phyloP scores from a whole-genome alignment of 2,113 vertebrate genomes.

The Grammatotria lemairii region DNA sequence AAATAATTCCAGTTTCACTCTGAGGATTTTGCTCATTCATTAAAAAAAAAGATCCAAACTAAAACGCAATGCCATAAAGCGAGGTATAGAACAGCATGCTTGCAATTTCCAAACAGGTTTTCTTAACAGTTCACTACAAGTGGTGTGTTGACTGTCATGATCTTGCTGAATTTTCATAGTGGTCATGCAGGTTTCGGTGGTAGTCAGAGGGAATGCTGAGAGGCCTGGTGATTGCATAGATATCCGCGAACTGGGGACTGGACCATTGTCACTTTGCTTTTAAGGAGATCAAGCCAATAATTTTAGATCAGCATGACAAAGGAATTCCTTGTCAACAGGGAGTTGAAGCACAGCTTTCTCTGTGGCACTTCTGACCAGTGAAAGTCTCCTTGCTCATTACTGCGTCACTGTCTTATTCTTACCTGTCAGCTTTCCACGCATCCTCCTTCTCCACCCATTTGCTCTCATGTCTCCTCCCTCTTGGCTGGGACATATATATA shows the following conservation, averaged over 20 bases:
- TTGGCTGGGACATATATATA: slow-evolving; percentile 39
- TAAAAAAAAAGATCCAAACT: neutral
- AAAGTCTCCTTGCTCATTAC: slow-evolving; percentile 36
- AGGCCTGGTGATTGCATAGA: neutral
- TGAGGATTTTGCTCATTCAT: neutral
- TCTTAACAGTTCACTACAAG: neutral
- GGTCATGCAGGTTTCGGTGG: slow-evolving; percentile 52
- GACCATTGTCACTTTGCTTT: neutral
- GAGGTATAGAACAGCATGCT: neutral
- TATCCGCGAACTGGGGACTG: neutral
- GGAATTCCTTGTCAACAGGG: neutral
- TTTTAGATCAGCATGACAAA: slow-evolving; percentile 15
- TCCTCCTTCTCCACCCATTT: slow-evolving; percentile 36
- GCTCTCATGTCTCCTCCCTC: slow-evolving; percentile 54
- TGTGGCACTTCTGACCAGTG: slow-evolving; percentile 2
- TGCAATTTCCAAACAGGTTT: slow-evolving; percentile 52
- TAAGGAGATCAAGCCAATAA: neutral
- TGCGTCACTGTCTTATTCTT: slow-evolving; percentile 24
- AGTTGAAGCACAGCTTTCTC: neutral
- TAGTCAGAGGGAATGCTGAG: slow-evolving; percentile 33
- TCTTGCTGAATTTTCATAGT: slow-evolving; percentile 34
- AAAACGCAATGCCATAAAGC: neutral
- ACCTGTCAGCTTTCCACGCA: slow-evolving; percentile 18
- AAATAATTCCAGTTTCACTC: neutral
- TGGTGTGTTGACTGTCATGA: slow-evolving; percentile 38